Base-by-base conservation (phyloP, 2,888 invertebrate species). In the Congeria kusceri region DNA sequence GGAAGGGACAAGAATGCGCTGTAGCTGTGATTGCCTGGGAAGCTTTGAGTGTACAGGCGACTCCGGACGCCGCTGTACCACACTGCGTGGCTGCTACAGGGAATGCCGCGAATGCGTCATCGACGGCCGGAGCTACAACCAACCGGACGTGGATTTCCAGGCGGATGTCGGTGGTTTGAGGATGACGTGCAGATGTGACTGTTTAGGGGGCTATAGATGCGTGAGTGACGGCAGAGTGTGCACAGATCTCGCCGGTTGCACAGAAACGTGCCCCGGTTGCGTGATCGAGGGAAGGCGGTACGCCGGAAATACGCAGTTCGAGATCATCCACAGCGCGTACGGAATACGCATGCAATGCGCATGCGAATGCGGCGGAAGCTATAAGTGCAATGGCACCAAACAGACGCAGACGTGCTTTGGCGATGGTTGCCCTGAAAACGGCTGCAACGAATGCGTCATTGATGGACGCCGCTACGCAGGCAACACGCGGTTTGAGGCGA, bases 201-300 rank as follows among this genome's bases (percentile, higher is more conserved):
- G 79, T 39, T 18, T 25, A 7, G 75, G 79, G 9, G 63, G 65
- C 15, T 80, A 70, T 11, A 29, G 57, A 44, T 80, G 79, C 49
- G 46, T 39, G n/a, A 67, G 71, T 23, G 72, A 61, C 11, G 46
- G 49, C 9, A 32, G 61, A 18, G 66, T 47, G 1, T 80, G 79
- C 47, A 71, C 71, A 0, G 58, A 57, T 9, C 27, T 28, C 15
- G 18, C 27, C 3, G 74, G 79, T 13, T 70, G 69, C 27, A 58
- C 46, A 9, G 68, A 66, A 13, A 61, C 57, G 9, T 80, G 79
- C 39, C 20, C 28, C 7, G 70, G 69, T 9, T 88, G 88, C 59
- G 72, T 67, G 23, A 81, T 87, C n/a, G 81, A 84, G 15, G 83
- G 81, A 23, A 71, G 79, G 23, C 67, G 67, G 3, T 85, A 83